Conservation (phyloP, 2,797 vertebrate species). For the Lacerta agilis region DNA sequence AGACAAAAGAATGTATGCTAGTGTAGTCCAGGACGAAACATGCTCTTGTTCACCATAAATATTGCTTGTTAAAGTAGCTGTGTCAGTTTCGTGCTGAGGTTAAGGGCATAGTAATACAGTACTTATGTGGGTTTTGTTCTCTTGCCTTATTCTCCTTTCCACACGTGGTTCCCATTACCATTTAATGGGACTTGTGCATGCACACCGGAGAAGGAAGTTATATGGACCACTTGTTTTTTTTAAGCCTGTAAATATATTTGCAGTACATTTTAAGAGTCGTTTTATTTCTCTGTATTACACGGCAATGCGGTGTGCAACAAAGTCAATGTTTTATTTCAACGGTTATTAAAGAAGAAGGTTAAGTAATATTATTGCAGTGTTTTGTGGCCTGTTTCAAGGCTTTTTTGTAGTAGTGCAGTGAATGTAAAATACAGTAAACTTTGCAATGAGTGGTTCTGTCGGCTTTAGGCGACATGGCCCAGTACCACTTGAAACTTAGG, state of each 20-base stretch:
- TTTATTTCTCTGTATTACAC: slow-evolving; percentile 71
- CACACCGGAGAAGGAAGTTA: slow-evolving; percentile 49
- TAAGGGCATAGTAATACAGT: slow-evolving; percentile 58
- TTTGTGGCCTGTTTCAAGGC: slow-evolving; percentile 82
- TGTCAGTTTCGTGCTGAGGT: slow-evolving; percentile 53
- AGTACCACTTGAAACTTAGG: slow-evolving; percentile 48
- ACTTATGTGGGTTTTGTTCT: slow-evolving; percentile 42
- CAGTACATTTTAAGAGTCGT: slow-evolving; percentile 71
- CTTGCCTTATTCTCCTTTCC: slow-evolving; percentile 47
- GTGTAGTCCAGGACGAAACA: slow-evolving; percentile 41
- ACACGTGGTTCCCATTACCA: slow-evolving; percentile 12
- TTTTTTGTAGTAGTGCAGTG: slow-evolving; percentile 77
- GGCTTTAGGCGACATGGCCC: slow-evolving; percentile 61
- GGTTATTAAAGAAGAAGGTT: slow-evolving; percentile 67
- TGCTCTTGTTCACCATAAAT: slow-evolving; percentile 19
- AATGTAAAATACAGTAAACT: slow-evolving; percentile 80
- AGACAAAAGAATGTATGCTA: slow-evolving; percentile 69
- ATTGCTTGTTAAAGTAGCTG: slow-evolving; percentile 57
- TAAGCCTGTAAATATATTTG: slow-evolving; percentile 76
- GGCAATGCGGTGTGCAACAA: slow-evolving; percentile 71
- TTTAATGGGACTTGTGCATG: slow-evolving; percentile 18
- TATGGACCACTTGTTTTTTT: slow-evolving; percentile 49
- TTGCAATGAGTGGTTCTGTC: slow-evolving; percentile 60
- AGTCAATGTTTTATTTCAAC: slow-evolving; percentile 76
- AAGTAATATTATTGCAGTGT: slow-evolving; percentile 80